These are phyloP conservation scores for Liopterus haemorrhoidalis DNA, from an alignment of 2,888 invertebrate species.

Conservation along the genomic window DNA sequence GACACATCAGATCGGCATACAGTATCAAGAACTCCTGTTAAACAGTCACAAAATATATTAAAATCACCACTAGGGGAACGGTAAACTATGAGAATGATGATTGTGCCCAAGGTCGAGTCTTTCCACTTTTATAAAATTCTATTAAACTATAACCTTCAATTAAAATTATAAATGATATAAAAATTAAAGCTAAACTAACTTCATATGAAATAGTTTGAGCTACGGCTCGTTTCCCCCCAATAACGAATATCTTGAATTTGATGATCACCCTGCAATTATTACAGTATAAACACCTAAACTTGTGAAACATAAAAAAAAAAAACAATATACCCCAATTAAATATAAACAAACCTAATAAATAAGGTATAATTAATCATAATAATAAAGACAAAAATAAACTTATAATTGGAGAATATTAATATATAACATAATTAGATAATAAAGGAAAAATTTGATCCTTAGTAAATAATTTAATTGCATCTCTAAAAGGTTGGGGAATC, in stretches of 20 bases:
- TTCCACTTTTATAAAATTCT: no score
- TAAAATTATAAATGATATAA: slow-evolving; percentile 55
- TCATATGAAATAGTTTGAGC: slow-evolving; percentile 75
- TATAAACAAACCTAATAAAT: slow-evolving; percentile 49
- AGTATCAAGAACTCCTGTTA: no score
- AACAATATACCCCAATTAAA: slow-evolving; percentile 58
- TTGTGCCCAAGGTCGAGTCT: no score
- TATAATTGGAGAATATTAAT: slow-evolving; percentile 56
- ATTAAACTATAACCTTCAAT: slow-evolving; percentile 52
- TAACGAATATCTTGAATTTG: slow-evolving; percentile 67
- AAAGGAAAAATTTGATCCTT: slow-evolving; percentile 57
- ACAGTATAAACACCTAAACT: slow-evolving; percentile 60
- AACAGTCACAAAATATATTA: no score
- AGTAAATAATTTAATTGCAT: slow-evolving; percentile 66
- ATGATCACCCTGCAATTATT: slow-evolving; percentile 61
- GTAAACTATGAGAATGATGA: no score
- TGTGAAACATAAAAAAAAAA: no score
- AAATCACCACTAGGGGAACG: no score
- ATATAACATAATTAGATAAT: slow-evolving; percentile 55
- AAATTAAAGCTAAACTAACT: slow-evolving; percentile 61
- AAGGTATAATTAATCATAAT: slow-evolving; percentile 55
- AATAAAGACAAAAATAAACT: slow-evolving; percentile 56
- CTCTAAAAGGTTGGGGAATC: slow-evolving; percentile 63
- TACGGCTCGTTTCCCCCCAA: slow-evolving; percentile 59
- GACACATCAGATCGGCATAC: no score